Evolutionary conservation across 2,888 invertebrate genomes (phyloP).

Genomic region (Toxonevra muliebris): DNA sequence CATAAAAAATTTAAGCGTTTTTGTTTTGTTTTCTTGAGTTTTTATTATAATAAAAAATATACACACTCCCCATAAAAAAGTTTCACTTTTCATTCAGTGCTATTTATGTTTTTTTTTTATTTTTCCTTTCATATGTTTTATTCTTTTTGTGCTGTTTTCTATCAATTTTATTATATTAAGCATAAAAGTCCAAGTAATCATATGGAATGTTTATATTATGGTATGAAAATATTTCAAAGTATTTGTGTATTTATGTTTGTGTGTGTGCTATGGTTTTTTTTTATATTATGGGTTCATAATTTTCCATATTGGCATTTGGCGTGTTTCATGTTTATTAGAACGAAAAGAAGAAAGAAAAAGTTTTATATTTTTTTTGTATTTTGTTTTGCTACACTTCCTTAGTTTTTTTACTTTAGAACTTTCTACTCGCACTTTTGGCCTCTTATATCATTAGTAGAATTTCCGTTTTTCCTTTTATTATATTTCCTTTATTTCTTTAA

Average conservation of each 20-base stretch:
- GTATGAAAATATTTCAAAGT: not conserved
- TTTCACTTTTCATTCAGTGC: too few species aligned
- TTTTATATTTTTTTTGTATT: not conserved
- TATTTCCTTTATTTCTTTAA: not conserved
- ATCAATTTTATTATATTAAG: too few species aligned
- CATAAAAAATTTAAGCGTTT: too few species aligned
- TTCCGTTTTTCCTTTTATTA: constrained; percentile 12
- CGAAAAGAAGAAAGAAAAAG: constrained; percentile 6
- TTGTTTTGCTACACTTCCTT: not conserved
- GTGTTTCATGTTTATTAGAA: constrained; percentile 16
- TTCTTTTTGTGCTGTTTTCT: too few species aligned
- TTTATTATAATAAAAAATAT: too few species aligned
- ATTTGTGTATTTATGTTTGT: not conserved
- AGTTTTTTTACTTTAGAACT: not conserved
- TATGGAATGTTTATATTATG: too few species aligned
- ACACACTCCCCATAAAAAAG: too few species aligned
- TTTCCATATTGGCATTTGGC: constrained; percentile 17
- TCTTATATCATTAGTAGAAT: constrained; percentile 1
- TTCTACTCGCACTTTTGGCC: not conserved
- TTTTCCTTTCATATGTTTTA: too few species aligned
- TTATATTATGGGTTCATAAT: not conserved
- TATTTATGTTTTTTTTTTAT: too few species aligned
- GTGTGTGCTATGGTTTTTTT: not conserved
- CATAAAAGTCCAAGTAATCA: too few species aligned
- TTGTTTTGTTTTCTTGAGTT: too few species aligned